Conservation (phyloP, 2,113 vertebrate genomes). For the rat (Rattus norvegicus) region DNA sequence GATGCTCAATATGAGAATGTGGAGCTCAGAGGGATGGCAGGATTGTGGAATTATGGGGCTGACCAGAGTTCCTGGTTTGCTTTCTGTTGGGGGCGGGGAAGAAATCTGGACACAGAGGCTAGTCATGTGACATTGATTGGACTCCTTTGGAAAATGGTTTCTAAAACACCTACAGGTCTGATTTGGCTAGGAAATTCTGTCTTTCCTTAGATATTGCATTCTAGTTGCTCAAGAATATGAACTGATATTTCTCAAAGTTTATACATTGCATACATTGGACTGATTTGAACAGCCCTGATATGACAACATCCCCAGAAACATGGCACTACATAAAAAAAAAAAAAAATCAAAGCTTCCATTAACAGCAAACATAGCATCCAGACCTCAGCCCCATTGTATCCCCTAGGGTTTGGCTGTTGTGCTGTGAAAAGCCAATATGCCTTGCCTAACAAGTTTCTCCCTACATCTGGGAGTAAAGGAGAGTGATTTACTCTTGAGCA, state of each 20-base stretch:
- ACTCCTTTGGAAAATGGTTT: conserved; percentile 31
- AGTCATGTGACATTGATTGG: background rate
- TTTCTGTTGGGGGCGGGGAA: background rate
- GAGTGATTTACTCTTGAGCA: background rate
- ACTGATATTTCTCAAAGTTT: background rate
- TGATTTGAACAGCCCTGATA: background rate
- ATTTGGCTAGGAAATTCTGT: conserved; percentile 3
- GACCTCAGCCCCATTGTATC: background rate
- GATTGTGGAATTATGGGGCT: background rate
- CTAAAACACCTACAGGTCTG: background rate
- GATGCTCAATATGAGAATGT: background rate
- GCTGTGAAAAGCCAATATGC: background rate
- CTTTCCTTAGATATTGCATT: background rate
- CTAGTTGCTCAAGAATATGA: background rate
- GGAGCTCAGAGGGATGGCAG: background rate
- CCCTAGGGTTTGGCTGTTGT: background rate
- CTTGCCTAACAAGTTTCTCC: conserved; percentile 28
- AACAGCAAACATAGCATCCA: background rate
- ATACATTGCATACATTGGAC: background rate
- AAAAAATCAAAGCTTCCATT: conserved; percentile 17
- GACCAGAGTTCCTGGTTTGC: background rate
- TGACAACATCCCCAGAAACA: background rate
- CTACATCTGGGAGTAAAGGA: background rate
- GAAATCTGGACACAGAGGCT: background rate
- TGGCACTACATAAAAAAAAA: background rate